Conservation (phyloP, 2,888 invertebrate genomes). For the Argyresthia goedartella region DNA sequence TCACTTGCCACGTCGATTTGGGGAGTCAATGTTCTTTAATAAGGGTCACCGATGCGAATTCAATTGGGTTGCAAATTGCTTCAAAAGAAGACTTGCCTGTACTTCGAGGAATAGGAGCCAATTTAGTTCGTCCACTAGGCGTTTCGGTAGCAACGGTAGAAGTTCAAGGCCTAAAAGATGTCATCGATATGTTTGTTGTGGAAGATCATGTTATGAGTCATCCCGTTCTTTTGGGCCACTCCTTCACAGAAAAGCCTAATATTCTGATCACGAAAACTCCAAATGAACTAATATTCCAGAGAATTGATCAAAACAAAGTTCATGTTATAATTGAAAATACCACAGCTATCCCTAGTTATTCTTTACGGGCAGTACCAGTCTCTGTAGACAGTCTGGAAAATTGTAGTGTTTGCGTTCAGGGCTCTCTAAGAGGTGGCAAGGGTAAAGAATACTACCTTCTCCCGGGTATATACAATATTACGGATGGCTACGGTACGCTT, state of each 20-base stretch:
- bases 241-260: neutral
- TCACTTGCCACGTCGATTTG: neutral
- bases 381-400: neutral
- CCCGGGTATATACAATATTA: neutral
- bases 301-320: neutral
- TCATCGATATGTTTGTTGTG: no score
- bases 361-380: no score
- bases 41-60: neutral
- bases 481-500: neutral
- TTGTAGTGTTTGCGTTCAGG: neutral
- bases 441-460: neutral
- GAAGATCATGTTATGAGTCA: no score
- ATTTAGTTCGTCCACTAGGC: conserved; percentile 5
- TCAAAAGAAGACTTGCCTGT: no score
- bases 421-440: neutral
- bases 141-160: neutral
- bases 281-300: neutral
- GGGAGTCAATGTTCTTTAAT: conserved; percentile 2
- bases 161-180: conserved; percentile 2
- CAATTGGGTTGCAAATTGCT: no score
- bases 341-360: no score
- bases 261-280: neutral
- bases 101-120: conserved; percentile 7
- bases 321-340: no score
- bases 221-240: no score